Evolutionary conservation across 1,140 invertebrate genomes (phyloP), one percentile per base, ranked within the genome.

Genomic region (Chrysomallon squamiferum): DNA sequence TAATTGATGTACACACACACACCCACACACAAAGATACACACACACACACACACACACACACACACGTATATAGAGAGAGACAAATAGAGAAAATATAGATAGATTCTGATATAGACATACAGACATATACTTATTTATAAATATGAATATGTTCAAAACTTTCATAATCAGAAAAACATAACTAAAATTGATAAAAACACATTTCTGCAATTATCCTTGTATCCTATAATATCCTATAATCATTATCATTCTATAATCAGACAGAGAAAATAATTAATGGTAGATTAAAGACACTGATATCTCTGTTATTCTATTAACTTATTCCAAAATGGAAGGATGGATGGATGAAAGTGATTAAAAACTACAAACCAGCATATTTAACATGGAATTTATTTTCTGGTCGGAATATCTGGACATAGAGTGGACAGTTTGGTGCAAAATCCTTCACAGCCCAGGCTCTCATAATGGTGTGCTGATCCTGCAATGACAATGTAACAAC

Each of bases 381-480:
- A 22, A 99, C 96, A 87, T 99, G 96, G 67, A 99, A 89, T 84
- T 98, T 99, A 83, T 98, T 98, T 86, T 99, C 96, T 41, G 96
- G 95, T 81, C 95, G 88, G 88, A 98, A 98, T 71, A 99, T 96
- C 87, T 99, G 97, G 54, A 99, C 95, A 86, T 98, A 98, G 87
- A 98, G 96, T 30, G 95, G 94, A 64, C 98, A 95, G 75, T 90
- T 91, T 27, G 96, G 96, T 0, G 96, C 95, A 86, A 97, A 98
- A 85, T 99, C 97, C 85, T 97, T 96, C 13, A 99, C 95, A 5
- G 97, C 96, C 96, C 96, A 99, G 15, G 96, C 97, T 69, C 96
- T 89, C 49, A 98, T 88, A 72, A 99, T 97, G 5, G 96, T 98
- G 82, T 98, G 96, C 82, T 98, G 94, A 82, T 99, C 96, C 91